Evolutionary conservation across 2,113 vertebrate genomes (phyloP), one percentile per base, ranked within the genome.

Genomic region (Cyanoderma ruficeps): DNA sequence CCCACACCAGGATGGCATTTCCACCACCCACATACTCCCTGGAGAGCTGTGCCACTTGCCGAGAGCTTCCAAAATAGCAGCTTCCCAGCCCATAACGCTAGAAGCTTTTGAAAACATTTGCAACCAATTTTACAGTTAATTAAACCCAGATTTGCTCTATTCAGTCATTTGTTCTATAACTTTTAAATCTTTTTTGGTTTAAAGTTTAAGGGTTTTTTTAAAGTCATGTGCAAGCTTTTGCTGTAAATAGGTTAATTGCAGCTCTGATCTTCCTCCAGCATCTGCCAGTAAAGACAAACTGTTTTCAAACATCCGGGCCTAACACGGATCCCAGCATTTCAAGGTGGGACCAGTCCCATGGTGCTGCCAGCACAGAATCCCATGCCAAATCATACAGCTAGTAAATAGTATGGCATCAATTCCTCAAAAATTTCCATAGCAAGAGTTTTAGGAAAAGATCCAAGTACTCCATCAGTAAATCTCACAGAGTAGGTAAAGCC

Each of bases 81-180:
- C 75, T 96, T 94, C 83, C 83, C 76, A 86, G 37, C 65, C n/a
- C 77, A 52, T 63, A 89, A 64, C 0, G 2, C 82, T 82, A 56
- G 33, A 83, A 83, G 92, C 59, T 90, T 94, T 96, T 46, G 15
- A 81, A 95, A 95, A 90, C 90, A 95, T 95, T 96, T 96, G 92
- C 65, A 94, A 94, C 64, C 80, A 92, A 89, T 96, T 95, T 91
- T 87, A 27, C 19, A 92, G 61, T 94, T 95, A 96, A 96, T 95
- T 91, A 92, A 94, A 94, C 23, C 61, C 95, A 96, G 89, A 84
- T 94, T 86, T 89, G 31, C 55, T 94, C 75, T 92, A 77, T 92
- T 93, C 82, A 93, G 82, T 72, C 90, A 92, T 93, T 94, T 94
- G 93, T 90, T 90, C 96, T 94, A 12, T 81, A 77, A 90, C 83